A percentile compares a stretch with the other conserved stretches of the same genome.
Evolutionary conservation across 2,797 vertebrate genomes (phyloP).

Genomic region (Gallinago solitaria): DNA sequence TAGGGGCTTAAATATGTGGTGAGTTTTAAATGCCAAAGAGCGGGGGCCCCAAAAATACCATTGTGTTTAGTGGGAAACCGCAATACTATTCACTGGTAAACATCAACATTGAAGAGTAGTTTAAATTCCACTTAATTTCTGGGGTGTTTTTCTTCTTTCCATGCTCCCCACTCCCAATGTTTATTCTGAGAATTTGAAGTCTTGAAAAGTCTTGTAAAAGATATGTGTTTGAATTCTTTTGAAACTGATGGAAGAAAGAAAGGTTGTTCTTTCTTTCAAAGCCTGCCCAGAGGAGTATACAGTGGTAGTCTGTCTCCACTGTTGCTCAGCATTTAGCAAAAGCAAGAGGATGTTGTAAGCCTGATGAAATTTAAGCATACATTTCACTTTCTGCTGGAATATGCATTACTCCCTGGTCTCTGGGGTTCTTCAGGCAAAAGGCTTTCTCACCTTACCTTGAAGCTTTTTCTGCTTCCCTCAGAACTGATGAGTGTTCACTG

Average conservation of each 20-base stretch:
- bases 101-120: background rate
- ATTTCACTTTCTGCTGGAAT: slow-evolving; percentile 3
- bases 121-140: background rate
- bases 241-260: background rate
- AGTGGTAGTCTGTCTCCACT: background rate
- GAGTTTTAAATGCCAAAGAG: background rate
- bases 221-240: background rate
- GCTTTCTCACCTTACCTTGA: background rate
- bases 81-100: background rate
- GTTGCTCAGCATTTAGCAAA: background rate
- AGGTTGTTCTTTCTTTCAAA: background rate
- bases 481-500: background rate
- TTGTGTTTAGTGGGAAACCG: background rate
- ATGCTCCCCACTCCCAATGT: rapidly evolving
- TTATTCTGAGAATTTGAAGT: background rate
- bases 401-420: background rate
- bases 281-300: background rate
- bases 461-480: background rate
- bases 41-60: background rate
- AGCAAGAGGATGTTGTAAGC: background rate
- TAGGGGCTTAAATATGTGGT: background rate
- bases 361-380: background rate
- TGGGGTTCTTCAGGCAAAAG: background rate
- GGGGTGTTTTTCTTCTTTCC: rapidly evolving
- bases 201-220: background rate